A percentile compares a stretch with the other conserved stretches of the same genome.
Conservation (phyloP, 2,888 invertebrate genomes). For the Apamea sordens region DNA sequence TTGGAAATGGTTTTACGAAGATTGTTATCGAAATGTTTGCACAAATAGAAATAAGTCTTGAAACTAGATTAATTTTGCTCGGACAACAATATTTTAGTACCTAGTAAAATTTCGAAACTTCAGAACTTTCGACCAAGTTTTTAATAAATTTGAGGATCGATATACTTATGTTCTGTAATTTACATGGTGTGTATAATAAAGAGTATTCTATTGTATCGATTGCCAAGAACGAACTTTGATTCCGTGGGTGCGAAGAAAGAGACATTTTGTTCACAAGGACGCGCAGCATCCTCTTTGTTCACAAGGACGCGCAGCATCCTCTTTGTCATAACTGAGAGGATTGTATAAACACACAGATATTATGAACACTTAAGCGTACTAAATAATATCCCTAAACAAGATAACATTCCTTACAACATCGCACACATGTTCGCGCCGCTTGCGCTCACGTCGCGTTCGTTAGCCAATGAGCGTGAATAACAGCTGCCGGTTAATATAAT, state of each 20-base stretch:
- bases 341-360: not conserved
- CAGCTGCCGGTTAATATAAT: not conserved
- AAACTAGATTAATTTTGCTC: slow-evolving; percentile 13
- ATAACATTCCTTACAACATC: not conserved
- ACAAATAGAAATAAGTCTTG: not conserved
- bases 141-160: not conserved
- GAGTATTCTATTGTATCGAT: not conserved
- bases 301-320: not conserved
- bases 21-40: slow-evolving; percentile 10
- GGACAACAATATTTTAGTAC: not conserved
- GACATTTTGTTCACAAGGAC: not conserved
- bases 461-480: slow-evolving; percentile 27
- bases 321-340: not conserved
- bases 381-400: slow-evolving; percentile 7
- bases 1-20: slow-evolving; percentile 5
- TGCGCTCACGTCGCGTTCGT: slow-evolving; percentile 13
- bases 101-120: not conserved
- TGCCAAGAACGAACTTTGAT: not conserved
- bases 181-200: no score
- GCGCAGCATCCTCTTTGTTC: not conserved
- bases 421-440: not conserved
- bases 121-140: not conserved
- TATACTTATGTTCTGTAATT: no score
- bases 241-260: not conserved
- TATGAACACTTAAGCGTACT: not conserved